Conservation (phyloP, 2,888 invertebrate species). For the Drosophila atripex region DNA sequence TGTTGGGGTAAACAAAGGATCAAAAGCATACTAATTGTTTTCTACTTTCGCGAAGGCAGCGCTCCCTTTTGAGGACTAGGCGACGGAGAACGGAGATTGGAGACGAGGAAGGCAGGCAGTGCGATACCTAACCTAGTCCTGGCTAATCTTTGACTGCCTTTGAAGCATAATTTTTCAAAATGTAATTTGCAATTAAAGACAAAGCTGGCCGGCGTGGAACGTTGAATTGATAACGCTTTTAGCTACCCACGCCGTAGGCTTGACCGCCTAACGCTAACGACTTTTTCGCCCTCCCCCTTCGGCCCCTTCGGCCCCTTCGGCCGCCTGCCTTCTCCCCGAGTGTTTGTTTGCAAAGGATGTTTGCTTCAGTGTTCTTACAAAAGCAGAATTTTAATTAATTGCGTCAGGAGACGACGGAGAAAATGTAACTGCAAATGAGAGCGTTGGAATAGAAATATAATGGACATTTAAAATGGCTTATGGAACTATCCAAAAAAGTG, state of each 20-base stretch:
- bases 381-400: conserved; percentile 75
- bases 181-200: conserved; percentile 81
- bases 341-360: conserved; percentile 77
- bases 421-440: conserved; percentile 23
- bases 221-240: conserved; percentile 29
- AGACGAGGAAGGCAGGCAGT: conserved; percentile 1
- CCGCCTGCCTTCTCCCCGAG: conserved; percentile 1
- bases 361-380: conserved; percentile 80
- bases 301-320: too few species aligned
- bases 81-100: not conserved
- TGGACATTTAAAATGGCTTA: conserved; percentile 43
- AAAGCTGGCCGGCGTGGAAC: conserved; percentile 45
- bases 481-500: not conserved
- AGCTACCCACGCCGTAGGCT: conserved; percentile 54
- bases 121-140: conserved; percentile 20
- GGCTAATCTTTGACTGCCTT: conserved; percentile 69
- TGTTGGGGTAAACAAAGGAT: conserved; percentile 81
- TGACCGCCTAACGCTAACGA: conserved; percentile 50
- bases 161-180: conserved; percentile 78
- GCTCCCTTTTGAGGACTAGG: conserved; percentile 17
- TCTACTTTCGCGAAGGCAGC: conserved; percentile 66
- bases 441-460: conserved; percentile 12
- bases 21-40: conserved; percentile 81
- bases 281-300: conserved; percentile 26
- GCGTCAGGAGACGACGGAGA: conserved; percentile 40